These are phyloP conservation scores for Clamator glandarius DNA, from an alignment of 2,797 vertebrate genomes.

Conservation along the genomic window DNA sequence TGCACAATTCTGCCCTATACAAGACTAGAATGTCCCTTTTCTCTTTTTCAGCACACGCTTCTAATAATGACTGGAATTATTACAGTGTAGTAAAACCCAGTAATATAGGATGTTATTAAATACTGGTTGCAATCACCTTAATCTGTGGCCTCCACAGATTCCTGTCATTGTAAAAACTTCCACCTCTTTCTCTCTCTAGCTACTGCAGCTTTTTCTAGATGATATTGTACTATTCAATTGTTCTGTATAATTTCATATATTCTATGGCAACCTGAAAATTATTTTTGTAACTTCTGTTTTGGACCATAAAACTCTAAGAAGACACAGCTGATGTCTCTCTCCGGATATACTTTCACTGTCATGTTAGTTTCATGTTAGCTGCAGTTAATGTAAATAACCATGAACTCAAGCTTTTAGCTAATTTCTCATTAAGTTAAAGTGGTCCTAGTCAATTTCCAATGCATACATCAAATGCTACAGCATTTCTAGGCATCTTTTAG, in stretches of 20 bases:
- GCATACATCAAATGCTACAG: not conserved
- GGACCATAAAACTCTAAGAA: not conserved
- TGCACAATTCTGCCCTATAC: not conserved
- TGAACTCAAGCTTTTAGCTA: not conserved
- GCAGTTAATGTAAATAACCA: not conserved
- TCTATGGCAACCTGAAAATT: not conserved
- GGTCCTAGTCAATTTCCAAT: not conserved
- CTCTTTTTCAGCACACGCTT: not conserved
- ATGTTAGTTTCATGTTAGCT: conserved; percentile 9
- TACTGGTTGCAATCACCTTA: not conserved
- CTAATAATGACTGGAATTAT: not conserved
- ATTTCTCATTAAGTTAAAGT: conserved; percentile 23
- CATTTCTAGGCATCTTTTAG: not conserved
- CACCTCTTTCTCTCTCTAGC: not conserved
- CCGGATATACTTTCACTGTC: not conserved
- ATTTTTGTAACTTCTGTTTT: not conserved
- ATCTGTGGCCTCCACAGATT: not conserved
- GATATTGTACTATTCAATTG: not conserved
- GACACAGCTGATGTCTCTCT: not conserved
- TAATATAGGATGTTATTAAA: not conserved
- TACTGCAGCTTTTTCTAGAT: not conserved
- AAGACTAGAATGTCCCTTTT: not conserved
- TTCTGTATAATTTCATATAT: not conserved
- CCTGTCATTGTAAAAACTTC: not conserved
- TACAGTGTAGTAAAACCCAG: not conserved